These are phyloP conservation scores for Intellagama lesueurii DNA, from an alignment of 2,797 vertebrate genomes.

Conservation along the genomic window DNA sequence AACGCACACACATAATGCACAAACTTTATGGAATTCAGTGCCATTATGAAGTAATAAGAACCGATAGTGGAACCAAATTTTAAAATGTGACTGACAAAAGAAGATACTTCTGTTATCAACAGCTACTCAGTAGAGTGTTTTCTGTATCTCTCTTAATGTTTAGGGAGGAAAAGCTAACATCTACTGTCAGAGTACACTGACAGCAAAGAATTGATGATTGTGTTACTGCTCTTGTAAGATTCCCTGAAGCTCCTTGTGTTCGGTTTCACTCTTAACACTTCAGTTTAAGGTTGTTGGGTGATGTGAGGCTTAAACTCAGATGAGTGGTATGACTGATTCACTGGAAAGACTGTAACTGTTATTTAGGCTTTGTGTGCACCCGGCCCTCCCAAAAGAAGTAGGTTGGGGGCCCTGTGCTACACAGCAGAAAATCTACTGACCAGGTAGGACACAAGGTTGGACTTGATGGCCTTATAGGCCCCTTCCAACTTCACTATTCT, in stretches of 20 bases:
- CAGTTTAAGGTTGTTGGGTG: background rate
- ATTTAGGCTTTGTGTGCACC: too few relatives aligned
- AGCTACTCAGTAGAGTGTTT: background rate
- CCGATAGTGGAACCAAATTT: background rate
- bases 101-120: background rate
- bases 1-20: background rate
- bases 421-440: too few relatives aligned
- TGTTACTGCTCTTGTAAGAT: background rate
- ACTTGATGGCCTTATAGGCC: too few relatives aligned
- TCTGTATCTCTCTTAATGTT: background rate
- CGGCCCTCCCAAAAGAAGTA: background rate
- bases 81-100: background rate
- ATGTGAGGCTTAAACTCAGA: background rate
- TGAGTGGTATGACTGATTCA: background rate
- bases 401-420: background rate
- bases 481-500: too few relatives aligned
- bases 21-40: background rate
- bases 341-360: too few relatives aligned
- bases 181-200: background rate
- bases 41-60: background rate
- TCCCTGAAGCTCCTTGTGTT: background rate
- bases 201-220: background rate
- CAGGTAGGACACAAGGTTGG: too few relatives aligned
- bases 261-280: background rate
- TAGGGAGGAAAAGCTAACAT: background rate